Evolutionary conservation across 2,113 vertebrate genomes (phyloP), one percentile per base, ranked within the genome.

Genomic region (Leuciscus idus): DNA sequence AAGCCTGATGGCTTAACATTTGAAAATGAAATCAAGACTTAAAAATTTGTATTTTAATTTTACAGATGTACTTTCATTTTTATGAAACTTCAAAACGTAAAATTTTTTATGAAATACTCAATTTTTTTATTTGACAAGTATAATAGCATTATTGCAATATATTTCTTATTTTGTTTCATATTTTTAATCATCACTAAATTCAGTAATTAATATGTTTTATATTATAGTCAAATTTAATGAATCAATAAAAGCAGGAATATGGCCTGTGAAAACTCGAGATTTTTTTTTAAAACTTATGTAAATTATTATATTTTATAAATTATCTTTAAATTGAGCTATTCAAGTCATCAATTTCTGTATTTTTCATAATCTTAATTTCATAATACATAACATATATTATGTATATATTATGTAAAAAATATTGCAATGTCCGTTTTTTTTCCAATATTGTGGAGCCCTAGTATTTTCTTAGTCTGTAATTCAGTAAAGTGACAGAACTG

Each of bases 401-500:
- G n/a, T n/a, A n/a, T n/a, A n/a, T n/a, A n/a, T n/a, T n/a, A n/a
- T n/a, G n/a, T n/a, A n/a, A n/a, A n/a, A n/a, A n/a, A 66, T 66
- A 36, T 70, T 8, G 13, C 64, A 68, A 19, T 68, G 6, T 33
- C 28, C 1, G 3, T 33, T 68, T 68, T 64, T 62, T 8, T 36
- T 68, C 3, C 30, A 36, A 36, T 36, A 9, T 36, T 3, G 8
- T 70, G 33, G 3, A 70, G 17, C 68, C 33, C 68, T 39, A 48
- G 21, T 33, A 21, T 33, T 78, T 55, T 57, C 55, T 39, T 17
- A 26, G 43, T 43, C 57, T 43, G n/a, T 66, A 81, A 30, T 81
- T 81, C 79, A 66, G 39, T 81, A 46, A 81, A 64, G 61, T 78
- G 2, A 62, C 33, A 26, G 23, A 80, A 43, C 46, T 81, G 57